These are phyloP conservation scores for Drosophila jambulina DNA, from an alignment of 1,140 invertebrate genomes.

Conservation along the genomic window DNA sequence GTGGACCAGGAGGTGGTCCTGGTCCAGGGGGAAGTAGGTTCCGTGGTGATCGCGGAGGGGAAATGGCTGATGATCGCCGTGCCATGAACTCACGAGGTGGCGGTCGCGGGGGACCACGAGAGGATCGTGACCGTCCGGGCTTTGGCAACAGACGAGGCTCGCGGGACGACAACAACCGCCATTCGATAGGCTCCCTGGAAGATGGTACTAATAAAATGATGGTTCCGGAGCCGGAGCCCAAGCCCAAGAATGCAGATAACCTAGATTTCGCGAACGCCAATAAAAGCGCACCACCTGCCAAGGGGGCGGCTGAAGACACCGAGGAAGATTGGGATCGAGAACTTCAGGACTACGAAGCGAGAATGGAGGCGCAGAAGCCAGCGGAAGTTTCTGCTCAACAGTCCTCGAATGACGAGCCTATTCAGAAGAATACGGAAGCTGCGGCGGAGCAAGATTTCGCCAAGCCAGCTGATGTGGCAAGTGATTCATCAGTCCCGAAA, in stretches of 20 bases:
- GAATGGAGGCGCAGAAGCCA: slow-evolving; percentile 62
- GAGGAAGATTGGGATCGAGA: slow-evolving; percentile 84
- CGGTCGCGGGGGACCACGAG: slow-evolving; percentile 67
- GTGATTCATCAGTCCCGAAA: slow-evolving; percentile 25
- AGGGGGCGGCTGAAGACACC: slow-evolving; percentile 50
- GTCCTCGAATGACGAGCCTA: background rate
- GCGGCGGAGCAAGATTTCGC: slow-evolving; percentile 16
- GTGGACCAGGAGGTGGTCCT: slow-evolving; percentile 60
- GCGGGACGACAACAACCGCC: slow-evolving; percentile 61
- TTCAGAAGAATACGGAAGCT: background rate
- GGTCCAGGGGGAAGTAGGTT: slow-evolving; percentile 64
- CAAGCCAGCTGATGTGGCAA: slow-evolving; percentile 27
- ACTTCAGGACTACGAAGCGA: slow-evolving; percentile 74
- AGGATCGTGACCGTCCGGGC: slow-evolving; percentile 66
- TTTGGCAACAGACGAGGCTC: slow-evolving; percentile 64
- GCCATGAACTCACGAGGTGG: slow-evolving; percentile 72
- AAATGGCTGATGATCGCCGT: slow-evolving; percentile 56
- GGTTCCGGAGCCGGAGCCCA: slow-evolving; percentile 18
- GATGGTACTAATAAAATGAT: slow-evolving; percentile 51
- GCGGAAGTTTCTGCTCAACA: slow-evolving; percentile 17
- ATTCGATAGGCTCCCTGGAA: slow-evolving; percentile 65
- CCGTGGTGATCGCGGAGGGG: slow-evolving; percentile 58
- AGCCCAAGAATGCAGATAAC: slow-evolving; percentile 19
- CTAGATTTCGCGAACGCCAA: background rate
- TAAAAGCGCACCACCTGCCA: background rate